Conservation (phyloP, 2,797 vertebrate species). For the Amblyraja radiata region DNA sequence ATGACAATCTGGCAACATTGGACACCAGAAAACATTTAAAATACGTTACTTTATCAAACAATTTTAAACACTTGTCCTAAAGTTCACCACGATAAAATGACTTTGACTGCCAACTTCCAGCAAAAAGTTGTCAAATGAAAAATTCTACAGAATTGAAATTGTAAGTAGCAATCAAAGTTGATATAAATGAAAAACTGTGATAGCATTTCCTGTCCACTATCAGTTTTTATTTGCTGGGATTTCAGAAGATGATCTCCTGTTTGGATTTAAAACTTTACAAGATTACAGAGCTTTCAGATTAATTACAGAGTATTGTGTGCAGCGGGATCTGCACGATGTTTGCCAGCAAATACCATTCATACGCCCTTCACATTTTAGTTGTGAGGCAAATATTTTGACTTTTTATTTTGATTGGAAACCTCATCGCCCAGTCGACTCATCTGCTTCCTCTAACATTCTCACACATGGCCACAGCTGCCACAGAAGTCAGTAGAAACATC, state of each 20-base stretch:
- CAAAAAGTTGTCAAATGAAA: background rate
- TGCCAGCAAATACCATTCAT: background rate
- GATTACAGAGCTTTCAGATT: background rate
- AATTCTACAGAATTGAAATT: background rate
- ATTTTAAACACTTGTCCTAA: background rate
- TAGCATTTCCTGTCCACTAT: background rate
- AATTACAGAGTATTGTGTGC: background rate
- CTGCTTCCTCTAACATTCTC: background rate
- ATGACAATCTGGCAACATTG: background rate
- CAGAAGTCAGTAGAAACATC: slow-evolving; percentile 9
- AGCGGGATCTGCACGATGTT: background rate
- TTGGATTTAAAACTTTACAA: background rate
- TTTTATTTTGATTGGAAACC: background rate
- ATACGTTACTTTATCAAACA: background rate
- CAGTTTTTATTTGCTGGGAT: background rate
- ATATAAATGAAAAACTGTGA: background rate
- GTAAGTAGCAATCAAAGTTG: background rate
- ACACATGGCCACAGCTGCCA: background rate
- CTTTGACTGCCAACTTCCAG: background rate
- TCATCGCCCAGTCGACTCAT: background rate
- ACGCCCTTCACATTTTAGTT: background rate
- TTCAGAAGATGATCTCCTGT: background rate
- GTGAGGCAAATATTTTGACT: background rate
- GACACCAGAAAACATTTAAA: background rate
- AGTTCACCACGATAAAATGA: background rate